These are phyloP conservation scores for Sapajus apella DNA, from an alignment of 2,113 vertebrate genomes.

Conservation along the genomic window DNA sequence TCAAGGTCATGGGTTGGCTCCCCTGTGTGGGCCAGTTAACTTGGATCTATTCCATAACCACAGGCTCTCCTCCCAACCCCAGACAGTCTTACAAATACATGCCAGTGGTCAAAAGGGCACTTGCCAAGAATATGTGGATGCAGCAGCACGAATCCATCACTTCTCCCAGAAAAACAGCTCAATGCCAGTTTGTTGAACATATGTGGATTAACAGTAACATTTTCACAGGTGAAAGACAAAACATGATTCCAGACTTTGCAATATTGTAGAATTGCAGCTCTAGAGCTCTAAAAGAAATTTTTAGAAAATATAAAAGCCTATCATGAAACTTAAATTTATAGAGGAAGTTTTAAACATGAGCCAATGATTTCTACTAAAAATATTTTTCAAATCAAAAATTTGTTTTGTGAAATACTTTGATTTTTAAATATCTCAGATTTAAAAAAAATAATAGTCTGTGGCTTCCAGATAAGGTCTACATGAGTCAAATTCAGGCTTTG, in stretches of 20 bases:
- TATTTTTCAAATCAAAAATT: not conserved
- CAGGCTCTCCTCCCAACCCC: slow-evolving; percentile 23
- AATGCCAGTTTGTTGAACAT: slow-evolving; percentile 46
- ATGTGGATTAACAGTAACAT: not conserved
- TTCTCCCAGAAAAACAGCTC: slow-evolving; percentile 52
- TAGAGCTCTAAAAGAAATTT: not conserved
- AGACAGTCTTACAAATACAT: slow-evolving; percentile 50
- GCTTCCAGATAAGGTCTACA: not conserved
- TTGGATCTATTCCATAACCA: slow-evolving; percentile 68
- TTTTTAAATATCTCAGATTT: not conserved
- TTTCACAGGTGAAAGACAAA: slow-evolving; percentile 62
- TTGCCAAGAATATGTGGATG: slow-evolving; percentile 50
- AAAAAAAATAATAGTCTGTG: not conserved
- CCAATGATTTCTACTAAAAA: not conserved
- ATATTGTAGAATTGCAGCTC: not conserved
- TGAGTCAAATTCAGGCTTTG: not conserved
- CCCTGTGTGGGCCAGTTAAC: slow-evolving; percentile 66
- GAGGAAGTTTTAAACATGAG: slow-evolving; percentile 29
- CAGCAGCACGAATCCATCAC: slow-evolving; percentile 60
- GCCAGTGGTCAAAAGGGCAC: slow-evolving; percentile 72
- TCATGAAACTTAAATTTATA: slow-evolving; percentile 3
- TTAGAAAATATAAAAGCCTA: slow-evolving; percentile 1
- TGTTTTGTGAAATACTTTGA: slow-evolving; percentile 10
- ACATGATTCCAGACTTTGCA: not conserved
- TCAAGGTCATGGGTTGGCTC: slow-evolving; percentile 74